phyloP scores from a whole-genome alignment of 37 sponge, comb jelly and placozoan genomes.

The Amphimedon queenslandica region DNA sequence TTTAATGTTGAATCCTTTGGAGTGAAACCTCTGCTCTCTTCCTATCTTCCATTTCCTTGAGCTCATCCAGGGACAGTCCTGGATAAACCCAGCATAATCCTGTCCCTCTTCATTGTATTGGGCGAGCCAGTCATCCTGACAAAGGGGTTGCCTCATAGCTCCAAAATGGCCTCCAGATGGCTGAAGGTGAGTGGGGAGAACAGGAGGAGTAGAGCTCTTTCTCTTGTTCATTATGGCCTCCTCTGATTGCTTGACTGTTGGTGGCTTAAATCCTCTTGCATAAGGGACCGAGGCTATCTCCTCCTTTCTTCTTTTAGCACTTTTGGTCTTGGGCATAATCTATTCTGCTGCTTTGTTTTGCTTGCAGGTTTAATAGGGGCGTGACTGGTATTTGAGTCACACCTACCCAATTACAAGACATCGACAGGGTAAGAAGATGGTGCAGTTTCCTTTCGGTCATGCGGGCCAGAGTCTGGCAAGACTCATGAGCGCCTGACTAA shows the following conservation, averaged over 20 bases:
- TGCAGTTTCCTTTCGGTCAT: no score
- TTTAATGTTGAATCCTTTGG: conserved; percentile 41
- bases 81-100: conserved; percentile 61
- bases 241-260: conserved; percentile 24
- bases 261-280: conserved; percentile 71
- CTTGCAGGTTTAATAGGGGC: no score
- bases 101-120: conserved; percentile 96
- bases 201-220: not conserved
- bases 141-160: conserved; percentile 69
- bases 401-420: no score
- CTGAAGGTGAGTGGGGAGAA: not conserved
- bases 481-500: no score
- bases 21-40: conserved; percentile 35
- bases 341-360: no score
- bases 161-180: conserved; percentile 31
- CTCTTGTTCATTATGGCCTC: no score
- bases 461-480: no score
- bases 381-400: no score
- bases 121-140: conserved; percentile 92
- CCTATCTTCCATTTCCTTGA: conserved; percentile 54
- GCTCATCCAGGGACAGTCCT: conserved; percentile 83
- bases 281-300: conserved; percentile 75
- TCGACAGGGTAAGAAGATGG: no score
- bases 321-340: not conserved
- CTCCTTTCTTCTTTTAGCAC: not conserved